phyloP scores from a whole-genome alignment of 2,888 invertebrate species.

The Cetonia aurata region DNA sequence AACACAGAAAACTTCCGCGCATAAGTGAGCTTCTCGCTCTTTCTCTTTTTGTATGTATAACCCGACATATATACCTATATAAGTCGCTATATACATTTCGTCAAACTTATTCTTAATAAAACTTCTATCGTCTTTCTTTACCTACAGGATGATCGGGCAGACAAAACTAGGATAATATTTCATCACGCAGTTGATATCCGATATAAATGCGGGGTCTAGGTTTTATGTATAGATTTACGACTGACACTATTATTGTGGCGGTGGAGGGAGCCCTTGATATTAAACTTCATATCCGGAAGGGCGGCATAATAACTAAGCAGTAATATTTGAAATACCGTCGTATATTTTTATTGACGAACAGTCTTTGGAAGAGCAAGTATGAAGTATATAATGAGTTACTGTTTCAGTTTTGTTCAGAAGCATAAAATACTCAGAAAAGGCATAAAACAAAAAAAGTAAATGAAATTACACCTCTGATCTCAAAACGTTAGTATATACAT shows the following conservation, averaged over 20 bases:
- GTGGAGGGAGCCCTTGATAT: constrained; percentile 35
- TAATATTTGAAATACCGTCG: constrained; percentile 9
- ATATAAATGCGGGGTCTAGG: constrained; percentile 47
- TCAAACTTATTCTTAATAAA: constrained; percentile 59
- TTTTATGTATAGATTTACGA: constrained; percentile 47
- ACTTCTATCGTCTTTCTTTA: constrained; percentile 55
- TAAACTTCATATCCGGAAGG: constrained; percentile 29
- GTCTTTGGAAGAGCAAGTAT: not conserved
- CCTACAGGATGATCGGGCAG: constrained; percentile 54
- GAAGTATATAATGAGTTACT: no score
- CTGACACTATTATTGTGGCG: constrained; percentile 47
- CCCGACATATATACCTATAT: constrained; percentile 31
- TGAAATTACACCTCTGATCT: no score
- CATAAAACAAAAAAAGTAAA: no score
- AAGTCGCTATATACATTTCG: constrained; percentile 49
- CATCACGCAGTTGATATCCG: constrained; percentile 57
- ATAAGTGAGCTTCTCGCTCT: constrained; percentile 54
- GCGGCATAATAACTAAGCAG: constrained; percentile 15
- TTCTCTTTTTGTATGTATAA: not conserved
- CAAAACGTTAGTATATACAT: no score
- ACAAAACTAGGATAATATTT: constrained; percentile 56
- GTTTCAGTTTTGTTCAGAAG: no score
- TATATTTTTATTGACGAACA: not conserved
- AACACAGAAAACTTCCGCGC: constrained; percentile 54
- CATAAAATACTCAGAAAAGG: no score